Evolutionary conservation across 2,113 vertebrate species (phyloP).

Genomic region (Austrofundulus limnaeus): DNA sequence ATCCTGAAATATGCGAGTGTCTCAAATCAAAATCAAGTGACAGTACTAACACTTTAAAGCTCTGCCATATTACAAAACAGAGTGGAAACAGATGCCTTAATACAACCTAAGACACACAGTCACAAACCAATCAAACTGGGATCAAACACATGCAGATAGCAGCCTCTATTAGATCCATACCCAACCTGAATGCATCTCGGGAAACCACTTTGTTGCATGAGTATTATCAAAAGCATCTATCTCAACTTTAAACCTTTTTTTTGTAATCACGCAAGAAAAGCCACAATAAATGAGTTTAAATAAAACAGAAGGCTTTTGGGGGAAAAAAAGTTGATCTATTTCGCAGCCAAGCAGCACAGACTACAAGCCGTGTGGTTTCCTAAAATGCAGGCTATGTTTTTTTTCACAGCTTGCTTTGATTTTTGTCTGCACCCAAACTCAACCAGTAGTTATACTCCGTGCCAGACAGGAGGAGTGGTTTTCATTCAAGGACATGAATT

Average conservation of each 20-base stretch:
- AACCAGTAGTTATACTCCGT: constrained; percentile 17
- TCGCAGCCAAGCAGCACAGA: constrained; percentile 31
- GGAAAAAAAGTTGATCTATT: constrained; percentile 12
- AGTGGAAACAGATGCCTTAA: constrained; percentile 69
- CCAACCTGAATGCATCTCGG: constrained; percentile 39
- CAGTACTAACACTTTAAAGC: constrained; percentile 51
- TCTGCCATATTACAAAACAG: constrained; percentile 34
- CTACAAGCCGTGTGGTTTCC: constrained; percentile 38
- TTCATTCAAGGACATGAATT: constrained; percentile 13
- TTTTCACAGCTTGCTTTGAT: constrained; percentile 26
- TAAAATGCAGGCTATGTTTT: constrained; percentile 30
- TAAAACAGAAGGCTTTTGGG: constrained; percentile 13
- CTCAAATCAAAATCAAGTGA: constrained; percentile 55
- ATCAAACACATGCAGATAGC: constrained; percentile 54
- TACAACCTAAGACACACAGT: constrained; percentile 24
- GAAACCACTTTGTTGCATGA: not conserved
- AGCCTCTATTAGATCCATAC: constrained; percentile 44
- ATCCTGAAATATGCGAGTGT: constrained; percentile 27
- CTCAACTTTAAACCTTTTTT: not conserved
- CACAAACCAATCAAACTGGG: constrained; percentile 32
- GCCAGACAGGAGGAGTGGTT: constrained; percentile 13
- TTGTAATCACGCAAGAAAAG: not conserved
- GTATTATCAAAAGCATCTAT: not conserved
- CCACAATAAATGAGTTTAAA: not conserved
- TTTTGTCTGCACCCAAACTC: constrained; percentile 30